These are phyloP conservation scores for Tetragonula carbonaria DNA, from an alignment of 2,888 invertebrate genomes.

Conservation along the genomic window DNA sequence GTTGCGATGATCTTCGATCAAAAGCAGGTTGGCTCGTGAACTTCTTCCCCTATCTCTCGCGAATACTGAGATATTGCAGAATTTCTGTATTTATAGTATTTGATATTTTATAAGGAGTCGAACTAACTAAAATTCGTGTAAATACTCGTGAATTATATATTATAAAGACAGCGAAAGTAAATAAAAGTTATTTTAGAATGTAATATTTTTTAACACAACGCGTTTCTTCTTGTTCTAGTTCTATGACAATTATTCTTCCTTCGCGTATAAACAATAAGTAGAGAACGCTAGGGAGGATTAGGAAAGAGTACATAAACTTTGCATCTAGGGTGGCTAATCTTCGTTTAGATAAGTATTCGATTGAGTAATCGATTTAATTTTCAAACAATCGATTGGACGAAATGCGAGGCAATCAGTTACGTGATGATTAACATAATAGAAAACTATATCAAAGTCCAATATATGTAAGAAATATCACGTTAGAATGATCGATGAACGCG, in stretches of 20 bases:
- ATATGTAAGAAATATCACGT: background rate
- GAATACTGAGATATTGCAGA: conserved; percentile 5
- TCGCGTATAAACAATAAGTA: background rate
- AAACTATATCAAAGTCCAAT: background rate
- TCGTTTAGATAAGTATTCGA: background rate
- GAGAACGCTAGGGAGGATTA: background rate
- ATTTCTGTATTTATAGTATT: conserved; percentile 61
- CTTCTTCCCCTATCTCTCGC: background rate
- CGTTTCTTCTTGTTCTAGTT: background rate
- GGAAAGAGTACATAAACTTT: background rate
- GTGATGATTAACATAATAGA: background rate
- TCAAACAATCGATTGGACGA: background rate
- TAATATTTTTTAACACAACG: background rate
- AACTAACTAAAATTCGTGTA: conserved; percentile 28
- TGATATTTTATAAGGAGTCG: conserved; percentile 42
- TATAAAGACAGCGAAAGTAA: conserved; percentile 13
- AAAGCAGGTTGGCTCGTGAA: background rate
- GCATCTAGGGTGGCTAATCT: too few relatives aligned
- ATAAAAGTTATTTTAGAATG: conserved; percentile 30
- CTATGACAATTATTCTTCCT: background rate
- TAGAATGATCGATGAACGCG: background rate
- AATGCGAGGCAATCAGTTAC: background rate
- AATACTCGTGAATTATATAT: conserved; percentile 30
- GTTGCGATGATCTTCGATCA: background rate
- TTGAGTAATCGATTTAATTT: background rate